Conservation (phyloP, 2,888 invertebrate species). For the Galerucella pusilla region DNA sequence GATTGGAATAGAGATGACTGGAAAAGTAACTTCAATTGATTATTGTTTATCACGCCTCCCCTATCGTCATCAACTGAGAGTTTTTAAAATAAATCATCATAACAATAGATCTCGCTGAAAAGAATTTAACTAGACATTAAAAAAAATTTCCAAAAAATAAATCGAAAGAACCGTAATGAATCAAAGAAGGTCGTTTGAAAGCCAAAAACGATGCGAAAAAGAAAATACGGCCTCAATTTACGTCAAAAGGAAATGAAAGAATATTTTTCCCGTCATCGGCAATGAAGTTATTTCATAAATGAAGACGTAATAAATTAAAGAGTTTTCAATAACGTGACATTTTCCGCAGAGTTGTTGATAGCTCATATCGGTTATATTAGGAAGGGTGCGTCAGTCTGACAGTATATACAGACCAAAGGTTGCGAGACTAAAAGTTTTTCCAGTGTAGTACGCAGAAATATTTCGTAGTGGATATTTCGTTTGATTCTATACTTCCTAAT, state of each 20-base stretch:
- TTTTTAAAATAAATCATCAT: no score
- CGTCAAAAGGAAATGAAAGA: conserved; percentile 23
- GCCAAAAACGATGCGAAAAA: not conserved
- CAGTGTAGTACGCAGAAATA: not conserved
- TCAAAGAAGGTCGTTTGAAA: not conserved
- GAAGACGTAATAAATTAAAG: conserved; percentile 47
- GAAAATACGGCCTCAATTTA: conserved; percentile 16
- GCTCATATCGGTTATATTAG: conserved; percentile 52
- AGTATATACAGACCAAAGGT: conserved; percentile 33
- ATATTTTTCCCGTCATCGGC: conserved; percentile 9
- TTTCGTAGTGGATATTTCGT: no score
- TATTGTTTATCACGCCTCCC: no score
- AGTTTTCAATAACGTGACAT: conserved; percentile 52
- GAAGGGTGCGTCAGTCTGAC: conserved; percentile 53
- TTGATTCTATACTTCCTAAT: no score
- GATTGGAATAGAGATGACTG: no score
- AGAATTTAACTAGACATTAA: not conserved
- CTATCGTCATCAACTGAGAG: no score
- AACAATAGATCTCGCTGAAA: no score
- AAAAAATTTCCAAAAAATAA: not conserved
- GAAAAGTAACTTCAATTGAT: no score
- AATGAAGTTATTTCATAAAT: conserved; percentile 42
- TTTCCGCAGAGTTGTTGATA: conserved; percentile 51
- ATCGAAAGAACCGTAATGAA: conserved; percentile 1
- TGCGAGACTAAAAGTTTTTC: not conserved